Base-by-base conservation (phyloP, 1,140 invertebrate species). In the Ctenoplectra terminalis region DNA sequence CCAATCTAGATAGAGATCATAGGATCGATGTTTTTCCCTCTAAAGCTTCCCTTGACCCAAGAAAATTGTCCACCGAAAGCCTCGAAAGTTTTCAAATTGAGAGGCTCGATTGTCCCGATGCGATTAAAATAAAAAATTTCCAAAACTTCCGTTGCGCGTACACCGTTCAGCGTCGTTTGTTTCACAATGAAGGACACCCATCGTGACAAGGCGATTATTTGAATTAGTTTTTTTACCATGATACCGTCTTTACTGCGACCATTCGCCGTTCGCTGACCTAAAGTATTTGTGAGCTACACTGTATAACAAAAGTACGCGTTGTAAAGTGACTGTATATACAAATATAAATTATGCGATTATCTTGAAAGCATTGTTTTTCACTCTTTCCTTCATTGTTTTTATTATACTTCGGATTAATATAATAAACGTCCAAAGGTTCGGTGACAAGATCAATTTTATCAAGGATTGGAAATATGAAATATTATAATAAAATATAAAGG, bases 291-390 rank as follows among this genome's bases (percentile, higher is more conserved):
- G 81, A 91, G 89, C 87, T 89, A 90, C 66, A 90, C 75, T 90
- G 87, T 90, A 87, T 90, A 91, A 90, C 87, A 89, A 91, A 73
- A 90, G 90, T 90, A 88, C 90, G 91, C 91, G 86, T 93, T 94
- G 92, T 94, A 94, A 94, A 93, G 91, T 93, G 91, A 93, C 89
- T 94, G 93, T 94, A 94, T 92, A 92, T 92, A 93, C 87, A 93
- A 92, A 92, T 91, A 93, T 91, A 92, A 94, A 93, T 92, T 93
- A 93, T 92, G 91, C 91, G 89, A 93, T 90, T 88, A 88, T 34
- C 69, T 80, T 64, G 71, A 74, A 13, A 11, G n/a, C n/a, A 1
- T 0, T 26, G 23, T 63, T 13, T 63, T 26, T 60, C 29, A 11
- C 11, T 11, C 17, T 34, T 4, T 1, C 2, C 7, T 5, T 7